Evolutionary conservation across 2,888 invertebrate species (phyloP), one percentile per base, ranked within the genome.

Genomic region (Thyatira batis): DNA sequence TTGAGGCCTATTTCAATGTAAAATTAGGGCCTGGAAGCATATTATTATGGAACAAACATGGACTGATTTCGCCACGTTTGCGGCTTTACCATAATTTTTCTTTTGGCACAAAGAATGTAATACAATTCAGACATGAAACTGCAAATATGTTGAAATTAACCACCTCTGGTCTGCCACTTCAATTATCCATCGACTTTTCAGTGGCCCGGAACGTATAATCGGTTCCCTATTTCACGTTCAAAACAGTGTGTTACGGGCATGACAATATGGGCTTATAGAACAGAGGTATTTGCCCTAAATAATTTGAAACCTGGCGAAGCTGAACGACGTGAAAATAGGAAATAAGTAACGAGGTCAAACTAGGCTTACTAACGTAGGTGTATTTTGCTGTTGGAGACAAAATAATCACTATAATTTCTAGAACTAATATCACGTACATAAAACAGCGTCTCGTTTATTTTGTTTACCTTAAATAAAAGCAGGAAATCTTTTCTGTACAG

Each of bases 401-500:
- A 48, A 28, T 27, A 27, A 28, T 52, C 20, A 30, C 13, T 52
- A 46, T 45, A 33, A 44, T 50, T 52, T 28, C 49, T 52, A 5
- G 49, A 51, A 49, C 21, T 17, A 20, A 48, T 39, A 45, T 46
- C 52, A 58, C 54, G 57, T 20, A 64, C 64, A 66, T 71, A 50
- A 58, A 59, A 59, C 57, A 52, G 45, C 51, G 17, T 17, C 33
- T 58, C 54, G 54, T 62, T 51, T 53, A 53, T 53, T 49, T 43
- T 48, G 49, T 27, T 27, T 9, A 20, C 54, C 51, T 53, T 57
- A 51, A 33, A 52, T 25, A 54, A 52, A n/a, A 65, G 51, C 50
- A 61, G 58, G 56, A 71, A 60, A 58, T 55, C 49, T 67, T 64
- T 39, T 56, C 43, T 49, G 20, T 28, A 45, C 52, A 10, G 63